Percentiles rank a stretch among this genome's conserved stretches.
Evolutionary conservation across 2,888 invertebrate genomes (phyloP).

Genomic region (Tupiocoris notatus): DNA sequence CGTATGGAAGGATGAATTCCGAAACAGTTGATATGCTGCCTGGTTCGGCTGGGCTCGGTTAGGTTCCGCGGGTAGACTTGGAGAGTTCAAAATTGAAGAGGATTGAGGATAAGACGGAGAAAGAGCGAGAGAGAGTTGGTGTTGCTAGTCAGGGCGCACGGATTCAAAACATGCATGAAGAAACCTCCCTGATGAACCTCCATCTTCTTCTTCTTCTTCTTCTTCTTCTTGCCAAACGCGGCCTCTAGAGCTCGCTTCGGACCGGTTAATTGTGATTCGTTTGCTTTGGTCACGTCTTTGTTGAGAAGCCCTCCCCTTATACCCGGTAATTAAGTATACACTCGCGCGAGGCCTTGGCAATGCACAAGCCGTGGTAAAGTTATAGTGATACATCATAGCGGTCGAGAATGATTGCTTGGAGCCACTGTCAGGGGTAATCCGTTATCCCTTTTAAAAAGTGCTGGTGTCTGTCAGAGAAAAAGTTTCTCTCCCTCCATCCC

Average conservation of each 20-base stretch:
- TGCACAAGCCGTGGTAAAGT: conserved; percentile 29
- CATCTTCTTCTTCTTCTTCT: conserved; percentile 5
- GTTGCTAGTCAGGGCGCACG: conserved; percentile 24
- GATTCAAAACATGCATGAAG: conserved; percentile 38
- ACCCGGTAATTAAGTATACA: conserved; percentile 31
- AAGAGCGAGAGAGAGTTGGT: background rate
- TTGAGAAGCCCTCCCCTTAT: conserved; percentile 20
- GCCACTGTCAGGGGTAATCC: conserved; percentile 30
- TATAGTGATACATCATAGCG: conserved; percentile 35
- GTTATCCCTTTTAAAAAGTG: conserved; percentile 9
- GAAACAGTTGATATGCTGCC: conserved; percentile 15
- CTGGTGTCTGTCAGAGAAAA: background rate
- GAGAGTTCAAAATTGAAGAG: background rate
- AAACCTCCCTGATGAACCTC: conserved; percentile 28
- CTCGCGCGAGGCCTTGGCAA: conserved; percentile 9
- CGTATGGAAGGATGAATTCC: conserved; percentile 30
- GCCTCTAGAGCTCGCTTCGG: conserved; percentile 5
- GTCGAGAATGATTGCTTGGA: conserved; percentile 31
- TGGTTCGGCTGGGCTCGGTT: background rate
- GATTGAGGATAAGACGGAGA: background rate
- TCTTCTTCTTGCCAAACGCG: conserved; percentile 18
- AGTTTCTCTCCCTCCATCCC: conserved; percentile 9
- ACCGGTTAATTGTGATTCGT: conserved; percentile 37
- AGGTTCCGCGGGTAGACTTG: background rate
- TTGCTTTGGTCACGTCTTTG: conserved; percentile 39